These are phyloP conservation scores for Ochotona curzoniae DNA, from an alignment of 2,113 vertebrate species.

Conservation along the genomic window DNA sequence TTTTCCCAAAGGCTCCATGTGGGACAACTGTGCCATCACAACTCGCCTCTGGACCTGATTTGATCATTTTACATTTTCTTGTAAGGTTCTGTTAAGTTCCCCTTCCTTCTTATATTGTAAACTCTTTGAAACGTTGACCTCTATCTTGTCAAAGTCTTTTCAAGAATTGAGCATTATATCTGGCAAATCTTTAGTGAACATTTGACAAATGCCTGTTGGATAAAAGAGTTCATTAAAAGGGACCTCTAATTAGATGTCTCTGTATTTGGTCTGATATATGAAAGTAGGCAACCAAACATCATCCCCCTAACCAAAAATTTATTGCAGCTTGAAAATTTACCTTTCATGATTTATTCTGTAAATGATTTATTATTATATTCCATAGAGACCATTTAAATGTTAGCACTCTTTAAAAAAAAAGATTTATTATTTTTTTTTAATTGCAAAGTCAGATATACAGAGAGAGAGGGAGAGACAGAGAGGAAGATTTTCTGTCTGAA, in stretches of 20 bases:
- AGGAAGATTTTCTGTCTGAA: no score
- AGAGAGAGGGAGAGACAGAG: no score
- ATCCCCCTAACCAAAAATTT: background rate
- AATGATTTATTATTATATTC: background rate
- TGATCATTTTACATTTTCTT: background rate
- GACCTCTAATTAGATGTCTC: background rate
- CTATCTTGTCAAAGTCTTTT: background rate
- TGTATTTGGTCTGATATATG: background rate
- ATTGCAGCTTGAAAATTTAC: conserved; percentile 9
- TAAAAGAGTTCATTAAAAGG: background rate
- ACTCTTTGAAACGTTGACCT: background rate
- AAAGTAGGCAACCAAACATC: background rate
- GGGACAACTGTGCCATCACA: background rate
- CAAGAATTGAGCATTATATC: background rate
- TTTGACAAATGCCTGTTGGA: background rate
- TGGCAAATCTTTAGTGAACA: background rate
- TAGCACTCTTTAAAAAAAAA: background rate
- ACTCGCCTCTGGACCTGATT: background rate
- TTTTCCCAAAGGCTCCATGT: background rate
- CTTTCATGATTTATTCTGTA: conserved; percentile 34
- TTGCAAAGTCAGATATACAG: no score
- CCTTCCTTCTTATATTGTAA: background rate
- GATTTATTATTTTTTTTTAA: no score
- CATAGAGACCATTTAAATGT: background rate
- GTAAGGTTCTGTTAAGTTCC: background rate